Conservation (phyloP, 2,888 invertebrate genomes). For the Mimachlamys varia region DNA sequence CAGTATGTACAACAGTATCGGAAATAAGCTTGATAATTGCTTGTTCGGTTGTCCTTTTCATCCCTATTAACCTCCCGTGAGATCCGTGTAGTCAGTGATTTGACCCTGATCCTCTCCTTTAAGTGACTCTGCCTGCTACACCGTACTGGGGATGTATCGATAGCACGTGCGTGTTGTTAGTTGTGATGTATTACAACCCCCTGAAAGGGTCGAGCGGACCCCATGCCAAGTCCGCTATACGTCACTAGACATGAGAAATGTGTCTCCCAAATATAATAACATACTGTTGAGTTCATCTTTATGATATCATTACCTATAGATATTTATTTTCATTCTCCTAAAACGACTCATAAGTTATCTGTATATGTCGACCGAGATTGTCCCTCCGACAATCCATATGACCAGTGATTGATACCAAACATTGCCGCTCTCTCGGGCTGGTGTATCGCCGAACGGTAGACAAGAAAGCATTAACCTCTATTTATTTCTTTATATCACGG, state of each 20-base stretch:
- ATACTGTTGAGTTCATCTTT: conserved; percentile 23
- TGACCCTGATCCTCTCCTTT: not conserved
- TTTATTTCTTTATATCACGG: not conserved
- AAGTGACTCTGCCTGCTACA: not conserved
- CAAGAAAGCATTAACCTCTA: not conserved
- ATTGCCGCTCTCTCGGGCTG: not conserved
- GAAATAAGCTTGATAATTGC: too few relatives aligned
- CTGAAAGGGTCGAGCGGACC: conserved; percentile 19
- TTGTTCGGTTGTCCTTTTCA: too few relatives aligned
- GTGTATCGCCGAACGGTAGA: not conserved
- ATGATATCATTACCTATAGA: conserved; percentile 30
- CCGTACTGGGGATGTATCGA: not conserved
- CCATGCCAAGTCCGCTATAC: conserved; percentile 10
- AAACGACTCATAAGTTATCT: conserved; percentile 11
- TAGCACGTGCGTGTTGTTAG: not conserved
- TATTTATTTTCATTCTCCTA: conserved; percentile 31
- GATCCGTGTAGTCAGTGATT: not conserved
- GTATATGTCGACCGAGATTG: conserved; percentile 26
- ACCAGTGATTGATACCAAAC: not conserved
- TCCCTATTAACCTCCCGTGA: not conserved
- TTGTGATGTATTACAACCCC: not conserved
- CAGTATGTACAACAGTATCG: too few relatives aligned
- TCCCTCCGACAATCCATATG: not conserved
- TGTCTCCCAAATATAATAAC: conserved; percentile 21
- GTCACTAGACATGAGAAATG: conserved; percentile 31